Evolutionary conservation across 2,888 invertebrate species (phyloP).

Genomic region (Arge pagana): DNA sequence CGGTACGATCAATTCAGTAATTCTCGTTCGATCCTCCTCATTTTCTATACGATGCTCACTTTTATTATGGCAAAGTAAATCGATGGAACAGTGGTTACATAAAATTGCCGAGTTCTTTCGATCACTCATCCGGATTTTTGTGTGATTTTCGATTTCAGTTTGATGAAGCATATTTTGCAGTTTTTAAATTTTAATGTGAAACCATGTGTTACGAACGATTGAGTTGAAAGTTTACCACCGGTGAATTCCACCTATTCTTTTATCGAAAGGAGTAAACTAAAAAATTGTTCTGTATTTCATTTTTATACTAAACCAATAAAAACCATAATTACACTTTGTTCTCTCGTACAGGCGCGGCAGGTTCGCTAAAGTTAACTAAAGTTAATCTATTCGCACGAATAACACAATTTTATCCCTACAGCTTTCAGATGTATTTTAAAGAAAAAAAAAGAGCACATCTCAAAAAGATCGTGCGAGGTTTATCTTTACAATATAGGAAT

Average conservation of each 20-base stretch:
- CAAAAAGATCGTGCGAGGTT: neutral
- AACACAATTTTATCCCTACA: slow-evolving; percentile 30
- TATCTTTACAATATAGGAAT: neutral
- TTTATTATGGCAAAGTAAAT: too few species aligned
- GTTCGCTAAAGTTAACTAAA: slow-evolving; percentile 34
- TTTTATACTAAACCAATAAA: slow-evolving; percentile 30
- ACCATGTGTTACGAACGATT: neutral
- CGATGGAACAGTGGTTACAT: too few species aligned
- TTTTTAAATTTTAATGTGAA: too few species aligned
- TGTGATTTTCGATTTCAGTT: too few species aligned
- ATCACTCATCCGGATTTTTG: too few species aligned
- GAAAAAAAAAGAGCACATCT: slow-evolving; percentile 5
- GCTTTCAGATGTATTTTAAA: slow-evolving; percentile 26
- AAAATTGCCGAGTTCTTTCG: too few species aligned
- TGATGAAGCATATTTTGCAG: too few species aligned
- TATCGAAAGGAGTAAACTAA: slow-evolving; percentile 9
- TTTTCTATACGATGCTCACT: too few species aligned
- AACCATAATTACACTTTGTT: slow-evolving; percentile 31
- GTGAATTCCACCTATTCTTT: slow-evolving; percentile 5
- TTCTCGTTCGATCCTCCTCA: too few species aligned
- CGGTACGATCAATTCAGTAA: too few species aligned
- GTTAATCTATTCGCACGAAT: slow-evolving; percentile 30
- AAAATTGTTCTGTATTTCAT: slow-evolving; percentile 31
- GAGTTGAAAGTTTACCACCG: neutral
- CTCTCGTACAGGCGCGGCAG: slow-evolving; percentile 34